Evolutionary conservation across 1,140 invertebrate genomes (phyloP), one percentile per base, ranked within the genome.

Genomic region (Saccostrea glomerata): DNA sequence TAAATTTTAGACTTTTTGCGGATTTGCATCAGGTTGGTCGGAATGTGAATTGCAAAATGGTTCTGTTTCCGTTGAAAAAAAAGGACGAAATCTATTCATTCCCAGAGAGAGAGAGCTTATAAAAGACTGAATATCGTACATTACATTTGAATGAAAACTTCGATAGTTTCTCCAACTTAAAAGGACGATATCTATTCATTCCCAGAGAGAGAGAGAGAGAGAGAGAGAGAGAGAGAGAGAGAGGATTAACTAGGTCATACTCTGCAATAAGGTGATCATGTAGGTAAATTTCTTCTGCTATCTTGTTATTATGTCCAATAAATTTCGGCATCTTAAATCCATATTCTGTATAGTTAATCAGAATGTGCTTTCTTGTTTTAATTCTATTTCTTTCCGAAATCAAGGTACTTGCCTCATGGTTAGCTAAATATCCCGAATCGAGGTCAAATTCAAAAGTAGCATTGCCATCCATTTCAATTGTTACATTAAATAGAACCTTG

Each of bases 251-350:
- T 9, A 73, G 66, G 11, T 73, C 23, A 73, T 23, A 73, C 7
- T 73, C 66, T 13, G 25, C n/a, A 30, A 73, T 73, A 13, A 73
- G 11, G 23, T 20, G 23, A 30, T 9, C 7, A 73, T 73, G 23
- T 9, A 73, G 9, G 66, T 73, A 73, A 25, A 73, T 30, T 12
- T 73, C 66, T 73, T 73, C 66, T 73, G 12, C 23, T 0, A 73
- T 6, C 23, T 73, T 23, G 23, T 73, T 30, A 25, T 30, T 30
- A 7, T 73, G 25, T 23, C 66, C 66, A 73, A 30, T 30, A 73
- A 73, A 73, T 30, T 73, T 73, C 12, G 66, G 66, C 66, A 73
- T 73, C 12, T 73, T 23, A 73, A 25, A 73, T 13, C 66, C 66
- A 30, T 73, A 73, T 73, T 73, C 23, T 25, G 23, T 25, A 30